These are phyloP conservation scores for Puffinus mauretanicus DNA, from an alignment of 2,113 vertebrate genomes.

Conservation along the genomic window DNA sequence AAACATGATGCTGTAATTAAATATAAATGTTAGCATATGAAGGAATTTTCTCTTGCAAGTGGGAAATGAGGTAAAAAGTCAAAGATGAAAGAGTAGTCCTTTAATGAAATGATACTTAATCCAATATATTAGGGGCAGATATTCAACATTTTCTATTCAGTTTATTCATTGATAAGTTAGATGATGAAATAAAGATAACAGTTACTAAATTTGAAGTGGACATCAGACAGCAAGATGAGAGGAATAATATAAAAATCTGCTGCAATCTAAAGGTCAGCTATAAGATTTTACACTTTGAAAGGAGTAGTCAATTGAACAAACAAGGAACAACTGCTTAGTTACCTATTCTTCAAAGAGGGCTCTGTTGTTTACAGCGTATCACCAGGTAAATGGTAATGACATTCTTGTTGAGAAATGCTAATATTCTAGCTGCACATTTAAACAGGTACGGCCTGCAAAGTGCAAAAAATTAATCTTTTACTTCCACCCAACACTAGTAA, in stretches of 20 bases:
- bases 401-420: neutral
- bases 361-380: neutral
- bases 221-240: neutral
- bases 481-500: neutral
- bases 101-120: neutral
- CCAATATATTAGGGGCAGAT: neutral
- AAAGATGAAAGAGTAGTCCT: neutral
- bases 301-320: neutral
- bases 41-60: neutral
- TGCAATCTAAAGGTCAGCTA: neutral
- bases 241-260: neutral
- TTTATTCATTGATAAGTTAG: neutral
- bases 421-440: neutral
- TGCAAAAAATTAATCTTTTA: neutral
- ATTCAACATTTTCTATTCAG: neutral
- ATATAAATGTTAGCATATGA: neutral
- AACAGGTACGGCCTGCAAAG: neutral
- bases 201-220: neutral
- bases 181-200: neutral
- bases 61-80: neutral
- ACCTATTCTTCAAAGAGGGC: neutral
- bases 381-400: neutral
- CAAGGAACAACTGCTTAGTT: neutral
- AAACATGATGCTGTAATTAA: neutral
- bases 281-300: neutral